Evolutionary conservation across 2,888 invertebrate species (phyloP), one percentile per base, ranked within the genome.

Genomic region (Ferrisia virgata): DNA sequence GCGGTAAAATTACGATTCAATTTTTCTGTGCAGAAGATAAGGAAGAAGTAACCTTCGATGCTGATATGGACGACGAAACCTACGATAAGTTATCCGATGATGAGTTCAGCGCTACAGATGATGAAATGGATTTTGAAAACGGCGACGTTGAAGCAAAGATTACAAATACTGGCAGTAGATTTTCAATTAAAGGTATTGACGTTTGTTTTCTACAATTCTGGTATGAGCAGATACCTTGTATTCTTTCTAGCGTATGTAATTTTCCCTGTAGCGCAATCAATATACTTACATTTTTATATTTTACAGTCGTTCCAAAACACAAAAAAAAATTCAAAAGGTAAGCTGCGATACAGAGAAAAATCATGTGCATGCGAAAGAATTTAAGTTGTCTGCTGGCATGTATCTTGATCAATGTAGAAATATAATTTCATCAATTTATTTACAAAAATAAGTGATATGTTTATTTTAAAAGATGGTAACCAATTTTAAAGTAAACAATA

Each of bases 401-500:
- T n/a, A n/a, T n/a, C n/a, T n/a, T n/a, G n/a, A n/a, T n/a, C 5
- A 58, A 58, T 13, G n/a, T n/a, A 78, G 22, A 39, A 79, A 47
- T 22, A 25, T 13, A 25, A 47, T 79, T 79, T 43, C 11, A 64
- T 9, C 6, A 64, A 64, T 82, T 82, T 40, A 69, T 82, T 39
- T 82, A 82, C 82, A 82, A 82, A 82, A 82, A 82, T 82, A 82
- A 22, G 64, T 82, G 82, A 82, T 82, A 82, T 82, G 82, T 82
- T 28, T 82, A 39, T 64, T 36, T 58, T 58, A 64, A 81, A 82
- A 64, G 64, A 64, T 82, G 82, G 82, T 82, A 82, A 82, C 82
- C 82, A 82, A 43, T 36, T 79, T 43, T 43, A 79, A 79, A 43
- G 79, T 53, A 80, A 80, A 80, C 43, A 47, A 47, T 80, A 22